Conservation (phyloP, 1,140 invertebrate species). For the Rhagoletis pomonella region DNA sequence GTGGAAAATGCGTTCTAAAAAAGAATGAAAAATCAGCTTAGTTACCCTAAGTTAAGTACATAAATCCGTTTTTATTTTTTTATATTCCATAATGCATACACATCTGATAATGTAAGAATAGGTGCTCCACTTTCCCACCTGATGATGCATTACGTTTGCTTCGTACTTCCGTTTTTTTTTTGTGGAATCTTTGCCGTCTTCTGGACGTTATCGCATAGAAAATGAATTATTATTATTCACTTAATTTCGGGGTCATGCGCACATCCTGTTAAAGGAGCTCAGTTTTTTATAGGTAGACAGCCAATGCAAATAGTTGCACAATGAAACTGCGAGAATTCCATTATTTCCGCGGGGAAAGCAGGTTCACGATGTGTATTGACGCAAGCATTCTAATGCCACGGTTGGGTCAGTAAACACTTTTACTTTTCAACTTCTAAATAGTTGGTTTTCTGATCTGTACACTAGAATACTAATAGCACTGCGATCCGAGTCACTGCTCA, state of each 20-base stretch:
- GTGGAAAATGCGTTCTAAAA: too few species aligned
- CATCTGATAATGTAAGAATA: neutral
- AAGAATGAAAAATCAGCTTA: too few species aligned
- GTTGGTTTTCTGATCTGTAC: neutral
- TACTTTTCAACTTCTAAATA: neutral
- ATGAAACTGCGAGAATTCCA: neutral
- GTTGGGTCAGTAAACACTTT: slow-evolving; percentile 21
- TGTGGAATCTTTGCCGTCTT: neutral
- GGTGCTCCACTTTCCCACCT: neutral
- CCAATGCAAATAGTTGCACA: slow-evolving; percentile 29
- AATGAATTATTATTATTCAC: neutral
- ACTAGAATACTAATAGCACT: neutral
- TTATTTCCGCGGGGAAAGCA: neutral
- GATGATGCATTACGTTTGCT: neutral
- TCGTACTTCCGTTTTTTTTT: neutral
- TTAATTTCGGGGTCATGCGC: neutral
- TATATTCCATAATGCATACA: neutral
- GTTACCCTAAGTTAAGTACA: too few species aligned
- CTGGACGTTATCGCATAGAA: neutral
- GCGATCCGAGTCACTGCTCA: neutral
- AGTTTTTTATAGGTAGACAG: neutral
- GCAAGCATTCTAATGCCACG: neutral
- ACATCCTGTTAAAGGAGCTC: neutral
- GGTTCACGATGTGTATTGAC: neutral
- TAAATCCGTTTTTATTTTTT: too few species aligned